phyloP scores from a whole-genome alignment of 2,113 vertebrate species.

The Steatornis caripensis region DNA sequence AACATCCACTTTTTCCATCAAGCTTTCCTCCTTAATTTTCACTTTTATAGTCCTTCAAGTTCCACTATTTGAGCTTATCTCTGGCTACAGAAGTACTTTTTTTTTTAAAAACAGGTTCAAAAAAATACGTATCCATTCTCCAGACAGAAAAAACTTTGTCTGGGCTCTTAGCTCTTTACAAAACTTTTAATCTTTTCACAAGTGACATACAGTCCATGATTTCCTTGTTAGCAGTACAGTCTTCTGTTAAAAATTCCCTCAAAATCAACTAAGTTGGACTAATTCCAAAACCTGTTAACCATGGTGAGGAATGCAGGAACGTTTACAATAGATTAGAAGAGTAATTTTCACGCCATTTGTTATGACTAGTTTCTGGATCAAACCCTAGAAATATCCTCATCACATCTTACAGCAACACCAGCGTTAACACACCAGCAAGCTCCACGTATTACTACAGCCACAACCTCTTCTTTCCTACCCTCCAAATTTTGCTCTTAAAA shows the following conservation, averaged over 20 bases:
- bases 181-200: not conserved
- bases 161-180: not conserved
- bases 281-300: not conserved
- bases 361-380: not conserved
- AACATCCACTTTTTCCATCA: not conserved
- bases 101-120: not conserved
- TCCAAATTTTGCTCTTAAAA: not conserved
- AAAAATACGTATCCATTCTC: not conserved
- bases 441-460: not conserved
- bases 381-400: not conserved
- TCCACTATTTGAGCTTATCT: not conserved
- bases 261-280: not conserved
- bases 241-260: not conserved
- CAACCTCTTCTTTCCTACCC: not conserved
- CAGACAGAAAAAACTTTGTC: not conserved
- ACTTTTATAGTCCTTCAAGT: not conserved
- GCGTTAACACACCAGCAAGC: not conserved
- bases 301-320: not conserved
- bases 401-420: not conserved
- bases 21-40: not conserved
- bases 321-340: not conserved
- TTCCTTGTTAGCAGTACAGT: not conserved
- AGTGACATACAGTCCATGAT: rapidly evolving
- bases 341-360: not conserved
- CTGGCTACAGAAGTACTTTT: not conserved